Base-by-base conservation (phyloP, 2,113 vertebrate species). In the Antechinus stuartii region DNA sequence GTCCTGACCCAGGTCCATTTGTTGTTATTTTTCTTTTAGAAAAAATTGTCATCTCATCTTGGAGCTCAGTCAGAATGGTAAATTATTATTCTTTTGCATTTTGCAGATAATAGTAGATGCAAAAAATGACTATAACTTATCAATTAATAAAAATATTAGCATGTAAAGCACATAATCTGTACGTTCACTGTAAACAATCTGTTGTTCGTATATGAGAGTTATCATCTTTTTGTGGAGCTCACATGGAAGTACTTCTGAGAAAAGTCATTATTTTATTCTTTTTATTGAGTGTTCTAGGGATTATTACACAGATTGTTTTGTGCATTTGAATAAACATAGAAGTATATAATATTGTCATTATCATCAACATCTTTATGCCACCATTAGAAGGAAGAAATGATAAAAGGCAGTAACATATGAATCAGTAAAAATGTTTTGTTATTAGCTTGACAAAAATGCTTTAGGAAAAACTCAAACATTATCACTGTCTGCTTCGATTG, bases 401-500 rank as follows among this genome's bases (percentile, higher is more conserved):
- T 84, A 19, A 84, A 84, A 84, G 35, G n/a, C n/a, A 84, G 6
- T 84, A 35, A 42, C 23, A 84, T 6, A 2, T n/a, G n/a, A 84
- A 23, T 84, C 68, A 84, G 1, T 76, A n/a, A 76, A 26, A 53
- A 52, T 92, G 54, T 89, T 68, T 89, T 91, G 19, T 54, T 91
- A 93, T 30, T 91, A 55, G 68, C 90, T 91, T 94, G 26, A 68
- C 90, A 26, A 50, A 89, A 54, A 95, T 35, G 8, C 93, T 92
- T 95, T 42, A 93, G 89, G 56, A 25, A 30, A 96, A 14, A 68
- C 92, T 94, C 94, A 68, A 91, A 61, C 92, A 16, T 92, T 95
- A 89, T 96, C 84, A 61, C 92, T 92, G 84, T 54, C 76, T 91
- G 61, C 91, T 91, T 96, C 94, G 92, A 52, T 89, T 94, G 54